Conservation (phyloP, 2,113 vertebrate species). For the Calidris pugnax region DNA sequence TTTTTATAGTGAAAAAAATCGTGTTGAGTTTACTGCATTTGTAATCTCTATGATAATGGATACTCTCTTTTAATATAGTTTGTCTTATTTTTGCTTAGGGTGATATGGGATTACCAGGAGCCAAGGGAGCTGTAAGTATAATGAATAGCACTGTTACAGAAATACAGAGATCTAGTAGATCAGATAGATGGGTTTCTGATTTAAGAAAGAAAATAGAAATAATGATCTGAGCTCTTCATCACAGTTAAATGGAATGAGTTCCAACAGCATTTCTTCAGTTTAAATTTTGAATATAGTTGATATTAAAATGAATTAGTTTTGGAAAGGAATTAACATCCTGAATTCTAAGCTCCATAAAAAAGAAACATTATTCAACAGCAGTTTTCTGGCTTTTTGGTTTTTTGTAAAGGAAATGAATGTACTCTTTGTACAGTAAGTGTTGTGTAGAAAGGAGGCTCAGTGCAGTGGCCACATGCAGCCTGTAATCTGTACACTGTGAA, state of each 20-base stretch:
- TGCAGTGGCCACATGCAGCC: background rate
- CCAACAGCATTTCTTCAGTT: background rate
- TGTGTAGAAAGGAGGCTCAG: background rate
- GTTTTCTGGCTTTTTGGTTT: background rate
- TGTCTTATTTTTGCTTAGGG: slow-evolving; percentile 80
- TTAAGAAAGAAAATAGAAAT: slow-evolving; percentile 23
- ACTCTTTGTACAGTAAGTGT: background rate
- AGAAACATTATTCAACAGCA: background rate
- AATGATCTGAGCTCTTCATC: background rate
- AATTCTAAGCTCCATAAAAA: background rate
- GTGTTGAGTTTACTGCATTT: background rate
- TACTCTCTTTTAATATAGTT: slow-evolving; percentile 36
- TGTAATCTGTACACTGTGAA: background rate
- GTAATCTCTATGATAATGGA: background rate
- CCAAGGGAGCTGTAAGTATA: slow-evolving; percentile 92
- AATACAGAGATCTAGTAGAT: background rate
- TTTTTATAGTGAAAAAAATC: background rate
- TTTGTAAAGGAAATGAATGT: background rate
- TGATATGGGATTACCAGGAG: slow-evolving; percentile 85
- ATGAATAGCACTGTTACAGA: background rate
- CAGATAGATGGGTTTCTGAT: background rate
- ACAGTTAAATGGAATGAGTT: background rate
- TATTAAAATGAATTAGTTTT: background rate
- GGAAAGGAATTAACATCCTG: background rate
- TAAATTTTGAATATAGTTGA: slow-evolving; percentile 10